Conservation (phyloP, 2,797 vertebrate genomes). For the Perdix hodgsoniae region DNA sequence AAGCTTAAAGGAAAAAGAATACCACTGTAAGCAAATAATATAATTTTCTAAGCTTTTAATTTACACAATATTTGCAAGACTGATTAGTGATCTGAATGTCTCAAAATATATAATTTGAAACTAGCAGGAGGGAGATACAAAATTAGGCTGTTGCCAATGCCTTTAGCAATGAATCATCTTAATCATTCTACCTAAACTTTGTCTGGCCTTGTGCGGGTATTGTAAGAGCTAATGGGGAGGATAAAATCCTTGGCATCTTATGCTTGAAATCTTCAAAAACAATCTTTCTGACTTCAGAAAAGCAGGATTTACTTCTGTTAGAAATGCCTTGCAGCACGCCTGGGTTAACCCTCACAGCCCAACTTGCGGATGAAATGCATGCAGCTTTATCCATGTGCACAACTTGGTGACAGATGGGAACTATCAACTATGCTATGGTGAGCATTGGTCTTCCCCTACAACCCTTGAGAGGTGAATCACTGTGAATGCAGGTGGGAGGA, state of each 20-base stretch:
- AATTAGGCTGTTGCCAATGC: not conserved
- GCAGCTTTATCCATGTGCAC: not conserved
- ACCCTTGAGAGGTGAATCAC: not conserved
- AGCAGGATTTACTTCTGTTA: not conserved
- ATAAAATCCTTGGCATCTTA: conserved; percentile 1
- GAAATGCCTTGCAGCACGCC: not conserved
- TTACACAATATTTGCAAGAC: not conserved
- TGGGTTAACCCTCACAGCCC: not conserved
- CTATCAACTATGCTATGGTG: not conserved
- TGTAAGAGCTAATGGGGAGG: not conserved
- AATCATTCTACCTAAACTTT: not conserved
- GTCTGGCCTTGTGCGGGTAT: not conserved
- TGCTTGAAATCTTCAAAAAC: conserved; percentile 3
- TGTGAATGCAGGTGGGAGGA: not conserved
- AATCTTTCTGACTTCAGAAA: not conserved
- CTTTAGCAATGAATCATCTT: conserved; percentile 13
- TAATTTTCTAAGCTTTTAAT: conserved; percentile 34
- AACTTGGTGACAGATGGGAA: not conserved
- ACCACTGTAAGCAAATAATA: not conserved
- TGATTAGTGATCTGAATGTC: conserved; percentile 19
- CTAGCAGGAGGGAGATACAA: not conserved
- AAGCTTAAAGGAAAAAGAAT: conserved; percentile 19
- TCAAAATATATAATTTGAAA: conserved; percentile 12
- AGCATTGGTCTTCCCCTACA: not conserved
- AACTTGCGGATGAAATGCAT: not conserved